Conservation (phyloP, 2,888 invertebrate species). For the Drosophila eohydei region DNA sequence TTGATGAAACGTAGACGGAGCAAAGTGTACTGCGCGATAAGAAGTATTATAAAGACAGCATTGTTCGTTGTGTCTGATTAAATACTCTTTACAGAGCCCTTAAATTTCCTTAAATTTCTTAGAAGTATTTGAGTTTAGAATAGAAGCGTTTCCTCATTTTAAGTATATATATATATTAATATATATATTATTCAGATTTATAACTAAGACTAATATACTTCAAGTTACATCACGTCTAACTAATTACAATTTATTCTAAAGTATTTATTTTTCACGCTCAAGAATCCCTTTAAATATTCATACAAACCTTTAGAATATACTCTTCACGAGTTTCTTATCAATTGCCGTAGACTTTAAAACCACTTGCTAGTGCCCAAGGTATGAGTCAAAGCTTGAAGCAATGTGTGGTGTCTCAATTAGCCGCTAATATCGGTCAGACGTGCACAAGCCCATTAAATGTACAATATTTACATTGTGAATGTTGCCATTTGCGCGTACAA, state of each 20-base stretch:
- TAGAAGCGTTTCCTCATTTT: background rate
- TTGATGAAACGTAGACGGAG: background rate
- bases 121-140: background rate
- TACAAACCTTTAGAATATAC: background rate
- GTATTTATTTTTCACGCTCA: background rate
- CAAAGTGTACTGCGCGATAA: slow-evolving; percentile 19
- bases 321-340: slow-evolving; percentile 36
- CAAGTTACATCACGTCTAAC: background rate
- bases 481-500: slow-evolving; percentile 11
- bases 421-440: slow-evolving; percentile 40
- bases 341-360: slow-evolving; percentile 14
- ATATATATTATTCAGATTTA: background rate
- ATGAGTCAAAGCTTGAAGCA: slow-evolving; percentile 19
- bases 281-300: background rate
- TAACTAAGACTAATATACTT: background rate
- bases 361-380: slow-evolving; percentile 19
- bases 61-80: slow-evolving; percentile 10
- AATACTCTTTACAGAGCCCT: background rate
- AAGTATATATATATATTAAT: background rate
- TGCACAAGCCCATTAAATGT: slow-evolving; percentile 6
- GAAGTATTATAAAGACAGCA: slow-evolving; percentile 8
- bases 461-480: slow-evolving; percentile 10
- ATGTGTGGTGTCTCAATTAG: slow-evolving; percentile 17
- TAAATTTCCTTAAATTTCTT: too few relatives aligned
- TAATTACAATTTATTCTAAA: too few relatives aligned